These are phyloP conservation scores for Ectemnius continuus DNA, from an alignment of 2,888 invertebrate genomes.

Conservation along the genomic window DNA sequence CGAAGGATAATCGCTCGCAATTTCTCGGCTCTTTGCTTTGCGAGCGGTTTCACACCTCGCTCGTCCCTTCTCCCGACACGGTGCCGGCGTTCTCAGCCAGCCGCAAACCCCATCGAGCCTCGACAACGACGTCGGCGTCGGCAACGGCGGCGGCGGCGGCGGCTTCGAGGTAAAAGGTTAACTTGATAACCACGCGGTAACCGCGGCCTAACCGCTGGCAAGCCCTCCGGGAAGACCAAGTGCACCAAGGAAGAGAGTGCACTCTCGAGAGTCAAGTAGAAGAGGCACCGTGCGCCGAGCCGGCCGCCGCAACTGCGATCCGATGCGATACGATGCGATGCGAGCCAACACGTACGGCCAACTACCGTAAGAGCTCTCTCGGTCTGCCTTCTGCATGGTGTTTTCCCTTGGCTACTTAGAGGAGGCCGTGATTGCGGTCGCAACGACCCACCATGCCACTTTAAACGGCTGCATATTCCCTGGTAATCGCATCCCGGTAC, in stretches of 20 bases:
- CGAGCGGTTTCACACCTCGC: conserved; percentile 77
- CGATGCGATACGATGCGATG: conserved; percentile 59
- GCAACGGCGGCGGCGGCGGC: conserved; percentile 15
- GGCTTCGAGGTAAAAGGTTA: conserved; percentile 75
- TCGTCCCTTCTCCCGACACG: conserved; percentile 40
- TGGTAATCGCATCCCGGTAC: conserved; percentile 29
- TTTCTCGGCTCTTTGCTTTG: conserved; percentile 77
- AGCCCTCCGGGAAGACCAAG: conserved; percentile 26
- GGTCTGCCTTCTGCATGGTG: conserved; percentile 25
- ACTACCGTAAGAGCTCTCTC: conserved; percentile 58
- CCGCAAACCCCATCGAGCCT: conserved; percentile 57
- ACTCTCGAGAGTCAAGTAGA: conserved; percentile 13
- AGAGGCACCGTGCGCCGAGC: neutral
- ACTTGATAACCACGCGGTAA: conserved; percentile 76
- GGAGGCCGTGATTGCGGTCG: conserved; percentile 56
- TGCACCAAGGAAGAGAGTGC: conserved; percentile 9
- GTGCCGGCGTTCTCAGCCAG: conserved; percentile 27
- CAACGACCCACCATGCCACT: conserved; percentile 44
- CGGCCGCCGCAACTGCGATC: conserved; percentile 36
- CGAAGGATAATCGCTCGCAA: conserved; percentile 76
- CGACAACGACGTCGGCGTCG: no score
- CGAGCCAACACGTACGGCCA: conserved; percentile 62
- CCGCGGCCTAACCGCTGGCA: conserved; percentile 66
- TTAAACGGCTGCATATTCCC: conserved; percentile 44
- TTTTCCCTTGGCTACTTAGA: conserved; percentile 57